These are phyloP conservation scores for Orthosia cruda DNA, from an alignment of 2,888 invertebrate genomes.

Conservation along the genomic window DNA sequence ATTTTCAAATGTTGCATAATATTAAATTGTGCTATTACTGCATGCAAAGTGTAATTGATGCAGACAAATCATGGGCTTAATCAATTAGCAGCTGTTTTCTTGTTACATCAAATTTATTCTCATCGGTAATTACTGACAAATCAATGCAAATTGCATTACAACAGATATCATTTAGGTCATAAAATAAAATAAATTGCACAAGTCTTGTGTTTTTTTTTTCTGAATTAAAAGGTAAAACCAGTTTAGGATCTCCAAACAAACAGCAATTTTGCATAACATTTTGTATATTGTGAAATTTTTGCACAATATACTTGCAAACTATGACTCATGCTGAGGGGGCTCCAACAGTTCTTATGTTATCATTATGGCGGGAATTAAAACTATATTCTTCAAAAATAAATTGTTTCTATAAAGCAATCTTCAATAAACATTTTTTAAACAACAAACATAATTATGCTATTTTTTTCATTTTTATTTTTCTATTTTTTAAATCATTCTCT, in stretches of 20 bases:
- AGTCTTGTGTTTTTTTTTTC: background rate
- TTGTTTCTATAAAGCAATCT: conserved; percentile 3
- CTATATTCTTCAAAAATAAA: conserved; percentile 16
- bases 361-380: background rate
- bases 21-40: background rate
- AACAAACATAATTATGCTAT: conserved; percentile 48
- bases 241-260: background rate
- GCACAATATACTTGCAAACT: conserved; percentile 21
- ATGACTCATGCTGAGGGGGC: conserved; percentile 39
- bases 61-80: background rate
- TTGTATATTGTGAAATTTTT: background rate
- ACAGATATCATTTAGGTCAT: background rate
- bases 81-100: background rate
- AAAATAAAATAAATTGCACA: background rate
- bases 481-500: conserved; percentile 32
- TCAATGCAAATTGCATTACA: background rate
- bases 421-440: conserved; percentile 10
- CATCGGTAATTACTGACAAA: background rate
- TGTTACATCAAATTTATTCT: background rate
- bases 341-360: conserved; percentile 26
- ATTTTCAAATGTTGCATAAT: conserved; percentile 37
- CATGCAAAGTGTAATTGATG: conserved; percentile 5
- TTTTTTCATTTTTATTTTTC: conserved; percentile 38
- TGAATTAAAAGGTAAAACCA: background rate
- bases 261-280: no score